Base-by-base conservation (phyloP, 2,797 vertebrate genomes). In the Lates japonicus region DNA sequence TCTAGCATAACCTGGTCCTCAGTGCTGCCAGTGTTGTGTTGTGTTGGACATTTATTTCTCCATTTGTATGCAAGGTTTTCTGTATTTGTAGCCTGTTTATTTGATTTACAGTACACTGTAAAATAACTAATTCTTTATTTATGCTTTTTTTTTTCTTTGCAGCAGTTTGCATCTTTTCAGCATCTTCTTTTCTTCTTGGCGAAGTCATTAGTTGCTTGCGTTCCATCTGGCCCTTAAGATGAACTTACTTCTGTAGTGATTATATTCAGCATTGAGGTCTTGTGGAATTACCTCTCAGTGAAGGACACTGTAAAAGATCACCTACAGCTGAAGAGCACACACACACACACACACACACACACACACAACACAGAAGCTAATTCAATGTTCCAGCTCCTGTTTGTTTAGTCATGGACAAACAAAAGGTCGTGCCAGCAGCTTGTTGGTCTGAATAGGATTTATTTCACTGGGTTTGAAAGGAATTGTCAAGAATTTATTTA, bases 321-420 rank as follows among this genome's bases (percentile, higher is more conserved):
- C 44, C 59, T 57, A 7, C n/a, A 76, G 63, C 55, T 70, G 52
- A 70, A 77, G 9, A 11, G 33, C 70, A 37, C 22, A 66, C 58
- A 75, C 63, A 55, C 42, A 42, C 41, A 42, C 25, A 42, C 41
- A 42, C 12, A 42, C 25, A 60, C 22, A 8, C 60, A 62, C 49
- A 67, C 42, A 19, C 20, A 51, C 51, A 60, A 19, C 31, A 51
- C 41, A 67, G 44, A 54, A 54, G 46, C 57, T 82, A 82, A 84
- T 83, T 80, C 78, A 79, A 49, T 85, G 84, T 78, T 85, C 80
- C 63, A 85, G 78, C 68, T 60, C n/a, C 72, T 72, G 66, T 82
- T 80, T 83, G 66, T 87, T 75, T 80, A 76, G 79, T 73, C 72
- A 81, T 70, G 80, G 70, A 83, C 77, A 79, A 84, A 87, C 81